Base-by-base conservation (phyloP, 2,888 invertebrate species). In the Drosophila birchii region DNA sequence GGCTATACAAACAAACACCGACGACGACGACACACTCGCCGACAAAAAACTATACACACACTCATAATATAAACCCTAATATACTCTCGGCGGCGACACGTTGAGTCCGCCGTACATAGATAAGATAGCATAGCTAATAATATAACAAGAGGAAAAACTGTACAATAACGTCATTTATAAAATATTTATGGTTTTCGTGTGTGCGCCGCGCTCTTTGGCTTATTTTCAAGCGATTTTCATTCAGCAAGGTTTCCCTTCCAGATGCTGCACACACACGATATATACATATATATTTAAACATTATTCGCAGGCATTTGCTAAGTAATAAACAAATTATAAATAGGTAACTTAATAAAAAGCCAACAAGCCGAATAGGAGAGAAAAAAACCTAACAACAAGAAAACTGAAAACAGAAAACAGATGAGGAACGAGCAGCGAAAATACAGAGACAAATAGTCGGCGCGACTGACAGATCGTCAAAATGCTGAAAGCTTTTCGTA, bases 41-140 rank as follows among this genome's bases (percentile, higher is more conserved):
- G 53, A 53, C 34, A 71, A 36, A 53, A 53, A 53, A 53, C 34
- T 53, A 51, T 23, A 23, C 16, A 23, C 34, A 36, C 51, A 51
- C 51, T 34, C 34, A 16, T 20, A 9, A 14, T 9, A 6, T 53
- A 23, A 53, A 16, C 51, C 51, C 51, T 53, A 56, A 20, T 36
- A 72, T 51, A 41, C 63, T 62, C 23, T 45, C 36, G n/a, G 34
- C 7, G 53, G n/a, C 47, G 45, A 71, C 59, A 69, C 60, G 59
- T 55, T 43, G 72, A 71, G 72, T 56, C 56, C 32, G 36, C 39
- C 54, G 75, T 78, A 58, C 69, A 71, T 86, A 87, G 80, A 87
- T 84, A 84, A 84, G 84, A 84, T 84, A 88, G 84, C 88, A 84
- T 82, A 84, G 88, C 88, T 84, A 84, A 84, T 84, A 87, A 84